These are phyloP conservation scores for Drosophila eugracilis DNA, from an alignment of 1,140 invertebrate species.

Conservation along the genomic window DNA sequence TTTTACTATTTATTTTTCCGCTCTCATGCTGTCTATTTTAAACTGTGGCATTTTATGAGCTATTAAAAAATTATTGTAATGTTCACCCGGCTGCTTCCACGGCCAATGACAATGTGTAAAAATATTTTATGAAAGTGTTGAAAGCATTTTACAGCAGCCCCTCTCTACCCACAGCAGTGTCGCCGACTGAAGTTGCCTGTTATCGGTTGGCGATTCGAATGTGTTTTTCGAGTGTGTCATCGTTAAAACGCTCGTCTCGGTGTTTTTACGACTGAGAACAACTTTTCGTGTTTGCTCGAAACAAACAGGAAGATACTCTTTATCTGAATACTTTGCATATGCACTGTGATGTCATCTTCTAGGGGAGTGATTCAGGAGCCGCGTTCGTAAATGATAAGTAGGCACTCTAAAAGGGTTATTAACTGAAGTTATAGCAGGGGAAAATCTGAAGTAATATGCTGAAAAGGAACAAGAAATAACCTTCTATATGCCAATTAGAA, in stretches of 20 bases:
- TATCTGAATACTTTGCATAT: constrained; percentile 36
- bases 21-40: constrained; percentile 54
- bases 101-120: constrained; percentile 76
- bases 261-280: constrained; percentile 58
- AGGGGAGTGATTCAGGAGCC: constrained; percentile 22
- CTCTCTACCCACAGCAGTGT: too few relatives aligned
- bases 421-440: too few relatives aligned
- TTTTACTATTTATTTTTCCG: constrained; percentile 22
- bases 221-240: constrained; percentile 62
- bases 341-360: constrained; percentile 15
- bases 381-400: background rate
- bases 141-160: constrained; percentile 55
- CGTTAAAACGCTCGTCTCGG: constrained; percentile 59
- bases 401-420: background rate
- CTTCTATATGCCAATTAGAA: too few relatives aligned
- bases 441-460: too few relatives aligned
- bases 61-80: constrained; percentile 77
- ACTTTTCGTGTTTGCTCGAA: constrained; percentile 11
- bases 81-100: constrained; percentile 36
- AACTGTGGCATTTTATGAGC: constrained; percentile 67
- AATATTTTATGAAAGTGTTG: constrained; percentile 71
- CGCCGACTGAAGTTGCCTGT: constrained; percentile 37
- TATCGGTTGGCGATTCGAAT: constrained; percentile 64
- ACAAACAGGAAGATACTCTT: constrained; percentile 48
- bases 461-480: too few relatives aligned